Evolutionary conservation across 2,797 vertebrate genomes (phyloP).

Genomic region (Notoglanidium macrostoma): DNA sequence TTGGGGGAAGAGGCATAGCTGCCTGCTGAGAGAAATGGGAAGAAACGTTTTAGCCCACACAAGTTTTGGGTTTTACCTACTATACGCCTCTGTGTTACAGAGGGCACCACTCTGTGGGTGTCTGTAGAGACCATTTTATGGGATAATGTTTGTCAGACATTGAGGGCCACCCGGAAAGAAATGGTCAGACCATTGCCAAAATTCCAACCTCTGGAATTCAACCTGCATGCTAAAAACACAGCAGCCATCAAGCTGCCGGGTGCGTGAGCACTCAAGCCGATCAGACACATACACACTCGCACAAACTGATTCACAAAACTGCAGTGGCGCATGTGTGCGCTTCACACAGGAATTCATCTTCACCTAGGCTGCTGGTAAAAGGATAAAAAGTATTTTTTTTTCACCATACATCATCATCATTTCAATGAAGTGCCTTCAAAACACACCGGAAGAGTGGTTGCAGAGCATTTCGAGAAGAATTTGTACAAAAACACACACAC

Average conservation of each 20-base stretch:
- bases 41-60: slow-evolving; percentile 65
- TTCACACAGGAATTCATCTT: slow-evolving; percentile 3
- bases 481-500: neutral
- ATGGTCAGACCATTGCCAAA: slow-evolving; percentile 46
- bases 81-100: slow-evolving; percentile 20
- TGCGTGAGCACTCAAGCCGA: slow-evolving; percentile 19
- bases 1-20: slow-evolving; percentile 60
- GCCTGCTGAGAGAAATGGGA: slow-evolving; percentile 61
- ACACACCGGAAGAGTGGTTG: neutral
- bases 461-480: neutral
- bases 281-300: slow-evolving; percentile 26
- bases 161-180: slow-evolving; percentile 48
- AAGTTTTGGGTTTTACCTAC: slow-evolving; percentile 62
- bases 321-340: neutral
- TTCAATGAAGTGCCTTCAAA: neutral
- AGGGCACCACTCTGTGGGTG: slow-evolving; percentile 36
- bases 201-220: slow-evolving; percentile 53
- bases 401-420: neutral
- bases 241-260: slow-evolving; percentile 17
- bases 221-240: slow-evolving; percentile 31
- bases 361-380: slow-evolving; percentile 8
- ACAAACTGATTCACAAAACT: slow-evolving; percentile 16
- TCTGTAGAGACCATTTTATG: slow-evolving; percentile 54
- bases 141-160: slow-evolving; percentile 60
- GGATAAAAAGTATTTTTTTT: neutral